Conservation (phyloP, 2,113 vertebrate genomes). For the Pavo muticus region DNA sequence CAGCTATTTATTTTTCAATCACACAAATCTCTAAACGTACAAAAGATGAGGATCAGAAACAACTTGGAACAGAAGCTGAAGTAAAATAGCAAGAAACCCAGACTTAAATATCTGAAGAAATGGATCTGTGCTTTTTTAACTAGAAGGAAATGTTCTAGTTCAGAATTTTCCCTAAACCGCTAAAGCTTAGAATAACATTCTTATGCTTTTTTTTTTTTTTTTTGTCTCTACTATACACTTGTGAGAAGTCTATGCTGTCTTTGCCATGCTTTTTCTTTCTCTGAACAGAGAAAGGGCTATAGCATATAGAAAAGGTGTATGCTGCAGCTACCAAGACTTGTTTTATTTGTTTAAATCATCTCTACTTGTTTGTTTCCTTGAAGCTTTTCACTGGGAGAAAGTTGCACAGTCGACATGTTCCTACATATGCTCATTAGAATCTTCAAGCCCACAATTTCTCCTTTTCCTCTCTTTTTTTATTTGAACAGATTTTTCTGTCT, state of each 20-base stretch:
- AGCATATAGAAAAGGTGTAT: not conserved
- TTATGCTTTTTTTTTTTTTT: not conserved
- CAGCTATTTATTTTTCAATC: constrained; percentile 4
- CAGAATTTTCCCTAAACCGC: constrained; percentile 43
- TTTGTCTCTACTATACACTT: not conserved
- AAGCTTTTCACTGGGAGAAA: not conserved
- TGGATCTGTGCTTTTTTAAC: constrained; percentile 3
- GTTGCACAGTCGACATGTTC: not conserved
- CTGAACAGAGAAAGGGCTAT: not conserved
- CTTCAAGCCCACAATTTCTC: constrained; percentile 5
- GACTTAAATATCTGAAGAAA: not conserved
- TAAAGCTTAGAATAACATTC: constrained; percentile 44
- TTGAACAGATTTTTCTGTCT: constrained; percentile 48
- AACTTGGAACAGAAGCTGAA: constrained; percentile 17
- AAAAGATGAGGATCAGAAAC: constrained; percentile 10
- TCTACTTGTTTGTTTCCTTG: constrained; percentile 11
- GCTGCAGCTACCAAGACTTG: not conserved
- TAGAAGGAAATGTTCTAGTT: not conserved
- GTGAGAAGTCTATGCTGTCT: not conserved
- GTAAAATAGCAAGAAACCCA: constrained; percentile 12
- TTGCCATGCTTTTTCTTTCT: not conserved
- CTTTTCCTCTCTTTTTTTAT: not conserved
- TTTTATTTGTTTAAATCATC: not conserved
- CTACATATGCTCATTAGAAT: not conserved
- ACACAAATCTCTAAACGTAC: not conserved